Evolutionary conservation across 1,140 invertebrate species (phyloP), one percentile per base, ranked within the genome.

Genomic region (Phocides pigmalion): DNA sequence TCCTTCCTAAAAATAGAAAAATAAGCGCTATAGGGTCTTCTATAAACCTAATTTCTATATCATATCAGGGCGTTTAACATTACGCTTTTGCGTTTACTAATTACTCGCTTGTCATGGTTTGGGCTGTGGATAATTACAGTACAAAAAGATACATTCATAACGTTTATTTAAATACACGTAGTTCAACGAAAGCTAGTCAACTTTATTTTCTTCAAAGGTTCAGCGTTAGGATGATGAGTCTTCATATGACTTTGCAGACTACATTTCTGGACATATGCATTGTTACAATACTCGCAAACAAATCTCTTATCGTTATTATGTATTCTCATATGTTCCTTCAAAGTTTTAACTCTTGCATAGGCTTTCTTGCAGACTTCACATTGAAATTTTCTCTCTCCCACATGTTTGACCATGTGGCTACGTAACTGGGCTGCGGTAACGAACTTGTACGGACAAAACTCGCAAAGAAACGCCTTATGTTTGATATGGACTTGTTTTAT

Each of bases 301-400:
- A 91, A 85, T 62, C 76, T 64, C 42, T 72, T 87, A 79, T 79
- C 93, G 81, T 65, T 91, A 70, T 62, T 92, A 69, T 92, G 89
- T 50, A 89, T 91, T 9, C 83, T 68, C 73, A 93, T 92, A 61
- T 94, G 93, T 14, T 92, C 92, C 46, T 90, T 91, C 2, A 94
- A 44, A 0, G 91, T 93, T 47, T 90, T 93, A 9, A 83, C 85
- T 14, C 92, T 91, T 0, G 88, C 67, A 42, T 92, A 93, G 3
- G 87, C 85, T 54, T 93, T 94, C 12, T 92, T 92, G 63, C 93
- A 92, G 0, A 87, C 78, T 22, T 87, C 70, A 56, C 91, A 92
- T 62, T 88, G 75, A 49, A 66, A 90, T 20, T 85, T 87, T 12
- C 78, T 79, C 9, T 84, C 70, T 0, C 79, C 81, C 3, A 66